Base-by-base conservation (phyloP, 1,140 invertebrate genomes). In the Ericerus pela region DNA sequence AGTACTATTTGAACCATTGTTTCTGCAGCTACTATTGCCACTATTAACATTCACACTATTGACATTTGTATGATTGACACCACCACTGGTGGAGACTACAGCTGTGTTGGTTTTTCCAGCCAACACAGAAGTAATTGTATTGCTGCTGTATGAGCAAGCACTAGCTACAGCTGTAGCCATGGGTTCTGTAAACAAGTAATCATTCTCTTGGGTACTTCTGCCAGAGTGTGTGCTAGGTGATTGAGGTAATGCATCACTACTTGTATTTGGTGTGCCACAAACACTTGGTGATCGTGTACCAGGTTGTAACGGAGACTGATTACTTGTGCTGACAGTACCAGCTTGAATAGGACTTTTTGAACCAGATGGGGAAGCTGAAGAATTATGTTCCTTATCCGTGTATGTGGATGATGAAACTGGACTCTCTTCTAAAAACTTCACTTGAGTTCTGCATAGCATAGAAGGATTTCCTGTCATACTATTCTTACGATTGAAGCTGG, bases 91-190 rank as follows among this genome's bases (percentile, higher is more conserved):
- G 6, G 84, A 81, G 2, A 83, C 79, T 0, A 80, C 83, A 2
- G 78, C 78, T 0, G 83, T 84, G 60, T 83, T 82, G 1, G 82
- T 76, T 66, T 79, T 75, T 20, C 83, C 83, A 11, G 83, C 81
- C 38, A 84, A 66, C 4, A 85, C 82, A 16, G 82, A 85, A 0
- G 84, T 85, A 29, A 85, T 81, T 0, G 82, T 85, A 60, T 85
- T 84, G 60, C 80, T 77, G 47, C 81, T 80, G 10, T 80, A 70
- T 1, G 80, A 81, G 61, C 80, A 79, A 24, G 81, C 80, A 65
- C 81, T 84, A 0, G 81, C 81, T 81, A 84, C 83, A 2, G 82
- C 84, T 0, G 81, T 84, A 47, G 81, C 65, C 63, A 60, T 52
- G 11, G 41, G 30, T 20, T 53, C 29, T n/a, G n/a, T n/a, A n/a